Evolutionary conservation across 2,797 vertebrate genomes (phyloP).

Genomic region (Cryptoprocta ferox): DNA sequence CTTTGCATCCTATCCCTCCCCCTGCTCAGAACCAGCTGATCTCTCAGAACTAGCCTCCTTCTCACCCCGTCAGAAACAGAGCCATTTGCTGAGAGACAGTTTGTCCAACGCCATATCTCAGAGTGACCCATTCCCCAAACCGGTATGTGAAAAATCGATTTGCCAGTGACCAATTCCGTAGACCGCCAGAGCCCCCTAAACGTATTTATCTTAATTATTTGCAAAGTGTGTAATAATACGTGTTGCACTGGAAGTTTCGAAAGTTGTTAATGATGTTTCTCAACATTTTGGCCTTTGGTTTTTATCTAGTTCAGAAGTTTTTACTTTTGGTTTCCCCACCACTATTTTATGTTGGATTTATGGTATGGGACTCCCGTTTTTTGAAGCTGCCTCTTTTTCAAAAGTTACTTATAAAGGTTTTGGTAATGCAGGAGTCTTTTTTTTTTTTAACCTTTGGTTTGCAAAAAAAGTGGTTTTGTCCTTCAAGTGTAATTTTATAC

Average conservation of each 20-base stretch:
- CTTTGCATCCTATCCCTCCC: too few relatives aligned
- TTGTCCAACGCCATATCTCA: neutral
- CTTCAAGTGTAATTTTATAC: slow-evolving; percentile 47
- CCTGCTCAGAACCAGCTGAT: neutral
- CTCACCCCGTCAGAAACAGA: neutral
- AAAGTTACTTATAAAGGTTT: slow-evolving; percentile 20
- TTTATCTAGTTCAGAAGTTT: neutral
- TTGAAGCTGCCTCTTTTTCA: neutral
- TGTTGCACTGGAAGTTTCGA: neutral
- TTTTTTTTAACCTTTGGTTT: slow-evolving; percentile 49
- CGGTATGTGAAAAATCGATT: neutral
- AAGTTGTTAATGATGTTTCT: neutral
- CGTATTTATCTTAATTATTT: neutral
- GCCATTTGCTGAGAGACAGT: neutral
- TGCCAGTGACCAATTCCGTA: neutral
- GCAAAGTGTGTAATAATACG: neutral
- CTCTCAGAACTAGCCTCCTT: neutral
- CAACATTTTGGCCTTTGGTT: neutral
- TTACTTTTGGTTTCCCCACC: neutral
- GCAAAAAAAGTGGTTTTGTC: slow-evolving; percentile 52
- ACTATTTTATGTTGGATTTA: neutral
- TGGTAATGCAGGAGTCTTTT: neutral
- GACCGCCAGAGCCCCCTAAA: neutral
- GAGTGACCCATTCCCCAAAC: neutral
- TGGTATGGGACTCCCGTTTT: neutral